Evolutionary conservation across 1,140 invertebrate species (phyloP), one percentile per base, ranked within the genome.

Genomic region (Pachyrhynchus sulphureomaculatus): DNA sequence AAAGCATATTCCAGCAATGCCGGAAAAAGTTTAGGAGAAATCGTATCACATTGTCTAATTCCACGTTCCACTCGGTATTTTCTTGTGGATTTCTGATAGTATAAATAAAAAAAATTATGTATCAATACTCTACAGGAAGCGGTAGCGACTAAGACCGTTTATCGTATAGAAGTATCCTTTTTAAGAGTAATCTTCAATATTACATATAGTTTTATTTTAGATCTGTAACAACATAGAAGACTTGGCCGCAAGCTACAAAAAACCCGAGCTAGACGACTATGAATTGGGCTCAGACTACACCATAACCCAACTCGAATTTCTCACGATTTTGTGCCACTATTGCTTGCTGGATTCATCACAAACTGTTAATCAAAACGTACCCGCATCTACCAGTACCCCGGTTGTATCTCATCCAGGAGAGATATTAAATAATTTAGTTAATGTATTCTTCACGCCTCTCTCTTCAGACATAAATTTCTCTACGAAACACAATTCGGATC

Each of bases 271-370:
- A 12, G 64, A 66, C 15, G 70, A 70, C 12, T 55, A 23, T 23
- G 73, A 75, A 61, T 49, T 74, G 10, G 68, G 71, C 1, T 86
- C 89, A 0, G 91, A 95, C 78, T 93, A 95, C 74, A 83, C 90
- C 0, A 81, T 92, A 0, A 90, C 84, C 0, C 83, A 91, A 72
- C 74, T 95, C 53, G 91, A 95, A 78, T 88, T 90, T 0, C 73
- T 95, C 49, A 93, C 91, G 0, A 88, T 91, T 32, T 76, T 95
- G 4, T 85, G 90, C 67, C 92, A 95, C 75, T 94, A 91, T 76
- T 94, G 91, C 68, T 77, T 95, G 12, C 76, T 95, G 62, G 91
- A 95, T 74, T 80, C 84, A 2, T 83, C 82, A n/a, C 78, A 83
- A 71, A 75, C 82, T 4, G 82, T 85, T 17, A 85, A 84, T 69